phyloP scores from a whole-genome alignment of 2,888 invertebrate genomes.

The Crematogaster levior region DNA sequence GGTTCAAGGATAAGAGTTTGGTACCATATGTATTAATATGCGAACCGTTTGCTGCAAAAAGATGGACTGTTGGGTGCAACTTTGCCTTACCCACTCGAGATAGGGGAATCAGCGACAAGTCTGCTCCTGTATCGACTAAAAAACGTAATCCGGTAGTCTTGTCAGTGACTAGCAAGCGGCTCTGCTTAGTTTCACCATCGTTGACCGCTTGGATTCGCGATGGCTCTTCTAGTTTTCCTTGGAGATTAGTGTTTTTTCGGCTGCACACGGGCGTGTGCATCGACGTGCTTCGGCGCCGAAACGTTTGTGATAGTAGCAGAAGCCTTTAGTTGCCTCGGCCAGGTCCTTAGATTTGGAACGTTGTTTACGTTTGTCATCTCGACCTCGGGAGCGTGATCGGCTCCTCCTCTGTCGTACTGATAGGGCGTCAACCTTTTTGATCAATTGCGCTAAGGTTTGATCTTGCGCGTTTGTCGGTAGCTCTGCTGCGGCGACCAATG shows the following conservation, averaged over 20 bases:
- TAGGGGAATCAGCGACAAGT: neutral
- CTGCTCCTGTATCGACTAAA: neutral
- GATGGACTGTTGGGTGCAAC: too few species aligned
- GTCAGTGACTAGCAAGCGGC: neutral
- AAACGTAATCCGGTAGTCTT: neutral
- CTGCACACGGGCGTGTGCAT: neutral
- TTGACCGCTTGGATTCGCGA: neutral
- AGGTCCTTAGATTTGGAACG: too few species aligned
- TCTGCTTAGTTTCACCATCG: neutral
- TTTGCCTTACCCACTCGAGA: too few species aligned
- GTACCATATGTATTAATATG: neutral
- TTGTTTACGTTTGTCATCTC: too few species aligned
- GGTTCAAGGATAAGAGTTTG: neutral
- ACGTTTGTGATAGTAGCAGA: neutral
- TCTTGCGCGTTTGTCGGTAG: neutral
- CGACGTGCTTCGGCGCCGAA: neutral
- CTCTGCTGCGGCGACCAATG: neutral
- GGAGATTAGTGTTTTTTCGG: neutral
- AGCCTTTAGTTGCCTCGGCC: too few species aligned
- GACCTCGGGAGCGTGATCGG: too few species aligned
- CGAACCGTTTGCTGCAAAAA: neutral
- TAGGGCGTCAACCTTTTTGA: neutral
- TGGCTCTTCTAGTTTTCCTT: neutral
- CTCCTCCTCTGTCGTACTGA: too few species aligned
- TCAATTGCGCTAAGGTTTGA: neutral